Percentiles rank a stretch among this genome's conserved stretches.
These are phyloP conservation scores for Diarsia mendica DNA, from an alignment of 2,888 invertebrate species.

Conservation along the genomic window DNA sequence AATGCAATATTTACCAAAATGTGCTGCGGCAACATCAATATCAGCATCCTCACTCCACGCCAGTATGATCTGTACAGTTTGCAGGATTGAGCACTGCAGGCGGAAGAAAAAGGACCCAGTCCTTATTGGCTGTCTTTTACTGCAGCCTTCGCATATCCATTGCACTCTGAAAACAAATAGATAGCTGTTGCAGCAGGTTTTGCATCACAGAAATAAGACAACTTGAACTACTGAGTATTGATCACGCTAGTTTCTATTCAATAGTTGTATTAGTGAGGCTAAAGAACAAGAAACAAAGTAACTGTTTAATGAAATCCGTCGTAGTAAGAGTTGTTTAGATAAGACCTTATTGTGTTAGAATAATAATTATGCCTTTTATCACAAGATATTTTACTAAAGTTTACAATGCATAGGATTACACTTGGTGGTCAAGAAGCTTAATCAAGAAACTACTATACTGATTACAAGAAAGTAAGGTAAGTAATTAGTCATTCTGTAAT, in stretches of 20 bases:
- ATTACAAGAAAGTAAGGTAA: not conserved
- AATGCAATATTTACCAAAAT: conserved; percentile 86
- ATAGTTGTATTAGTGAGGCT: not conserved
- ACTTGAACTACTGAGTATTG: not conserved
- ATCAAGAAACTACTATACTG: not conserved
- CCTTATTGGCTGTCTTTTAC: conserved; percentile 81
- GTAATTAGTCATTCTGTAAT: no score
- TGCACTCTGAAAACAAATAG: conserved; percentile 75
- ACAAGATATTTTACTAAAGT: not conserved
- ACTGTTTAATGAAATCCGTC: not conserved
- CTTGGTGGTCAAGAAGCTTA: no score
- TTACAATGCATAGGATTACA: no score
- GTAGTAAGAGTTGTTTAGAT: not conserved
- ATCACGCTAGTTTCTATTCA: not conserved
- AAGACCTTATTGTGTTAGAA: not conserved
- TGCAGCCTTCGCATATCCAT: conserved; percentile 84
- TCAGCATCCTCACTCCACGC: conserved; percentile 93
- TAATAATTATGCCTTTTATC: not conserved
- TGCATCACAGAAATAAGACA: not conserved
- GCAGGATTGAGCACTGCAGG: conserved; percentile 91
- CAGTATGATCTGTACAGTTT: conserved; percentile 90
- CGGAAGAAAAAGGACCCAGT: conserved; percentile 91
- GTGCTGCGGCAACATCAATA: conserved; percentile 83
- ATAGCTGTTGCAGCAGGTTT: not conserved
- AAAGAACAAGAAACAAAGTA: not conserved